Evolutionary conservation across 2,113 vertebrate genomes (phyloP).

Genomic region (Ceyx melanurus): DNA sequence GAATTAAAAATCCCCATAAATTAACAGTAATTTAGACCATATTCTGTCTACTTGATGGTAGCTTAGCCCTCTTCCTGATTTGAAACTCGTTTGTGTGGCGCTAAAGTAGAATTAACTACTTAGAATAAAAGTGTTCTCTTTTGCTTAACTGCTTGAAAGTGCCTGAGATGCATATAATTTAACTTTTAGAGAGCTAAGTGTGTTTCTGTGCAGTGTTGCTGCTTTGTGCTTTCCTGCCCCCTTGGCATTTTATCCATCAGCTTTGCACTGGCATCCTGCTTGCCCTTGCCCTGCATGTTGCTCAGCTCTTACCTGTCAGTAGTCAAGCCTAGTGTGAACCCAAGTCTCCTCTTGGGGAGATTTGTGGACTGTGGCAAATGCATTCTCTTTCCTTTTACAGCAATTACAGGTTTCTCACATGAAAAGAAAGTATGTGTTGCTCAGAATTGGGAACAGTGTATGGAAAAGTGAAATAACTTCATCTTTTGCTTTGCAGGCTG

Average conservation of each 20-base stretch:
- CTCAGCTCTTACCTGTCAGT: neutral
- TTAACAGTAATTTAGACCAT: neutral
- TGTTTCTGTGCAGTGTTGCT: slow-evolving; percentile 59
- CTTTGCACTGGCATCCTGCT: neutral
- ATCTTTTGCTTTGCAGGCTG: neutral
- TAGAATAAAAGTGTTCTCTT: neutral
- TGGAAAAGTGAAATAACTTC: neutral
- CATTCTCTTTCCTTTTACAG: neutral
- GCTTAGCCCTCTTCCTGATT: neutral
- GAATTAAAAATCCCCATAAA: neutral
- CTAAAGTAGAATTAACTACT: neutral
- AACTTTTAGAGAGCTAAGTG: slow-evolving; percentile 63
- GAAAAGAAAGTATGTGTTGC: neutral
- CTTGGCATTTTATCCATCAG: neutral
- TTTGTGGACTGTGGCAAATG: neutral
- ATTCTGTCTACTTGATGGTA: neutral
- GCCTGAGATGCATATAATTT: slow-evolving; percentile 81
- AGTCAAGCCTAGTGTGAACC: neutral
- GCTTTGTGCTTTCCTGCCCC: neutral
- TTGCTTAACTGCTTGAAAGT: slow-evolving; percentile 43
- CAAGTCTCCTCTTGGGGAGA: neutral
- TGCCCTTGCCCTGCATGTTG: slow-evolving; percentile 56
- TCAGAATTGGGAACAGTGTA: neutral
- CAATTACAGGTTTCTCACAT: neutral
- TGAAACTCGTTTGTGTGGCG: neutral